phyloP scores from a whole-genome alignment of 2,113 vertebrate genomes.

The Garra rufa region DNA sequence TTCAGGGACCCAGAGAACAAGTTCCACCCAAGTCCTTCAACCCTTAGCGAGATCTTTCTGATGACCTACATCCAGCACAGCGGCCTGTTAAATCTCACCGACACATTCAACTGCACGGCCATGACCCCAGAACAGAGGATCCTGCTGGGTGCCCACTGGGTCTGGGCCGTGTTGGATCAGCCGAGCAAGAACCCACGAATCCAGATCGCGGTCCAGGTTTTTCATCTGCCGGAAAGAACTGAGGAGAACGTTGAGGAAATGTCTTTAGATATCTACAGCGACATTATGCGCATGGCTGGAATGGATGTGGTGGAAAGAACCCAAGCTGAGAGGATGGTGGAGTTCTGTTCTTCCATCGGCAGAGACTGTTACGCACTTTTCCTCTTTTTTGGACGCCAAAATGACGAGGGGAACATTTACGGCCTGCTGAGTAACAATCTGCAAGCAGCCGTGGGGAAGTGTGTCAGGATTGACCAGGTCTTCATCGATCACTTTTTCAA shows the following conservation, averaged over 20 bases:
- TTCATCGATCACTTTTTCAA: slow-evolving; percentile 77
- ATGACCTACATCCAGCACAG: slow-evolving; percentile 77
- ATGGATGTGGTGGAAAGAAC: slow-evolving; percentile 63
- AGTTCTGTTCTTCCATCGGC: slow-evolving; percentile 75
- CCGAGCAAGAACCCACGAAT: slow-evolving; percentile 70
- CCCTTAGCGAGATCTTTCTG: slow-evolving; percentile 74
- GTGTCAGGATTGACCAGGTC: slow-evolving; percentile 64
- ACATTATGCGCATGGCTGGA: slow-evolving; percentile 67
- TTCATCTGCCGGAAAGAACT: slow-evolving; percentile 62
- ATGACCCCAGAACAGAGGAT: slow-evolving; percentile 75
- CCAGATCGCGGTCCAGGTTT: slow-evolving; percentile 74
- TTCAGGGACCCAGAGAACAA: slow-evolving; percentile 75
- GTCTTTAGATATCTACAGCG: slow-evolving; percentile 35
- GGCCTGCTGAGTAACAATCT: slow-evolving; percentile 80
- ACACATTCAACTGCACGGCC: slow-evolving; percentile 73
- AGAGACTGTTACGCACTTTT: slow-evolving; percentile 79
- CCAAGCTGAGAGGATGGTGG: slow-evolving; percentile 68
- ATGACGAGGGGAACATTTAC: slow-evolving; percentile 69
- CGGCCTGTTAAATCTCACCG: slow-evolving; percentile 62
- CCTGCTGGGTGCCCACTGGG: slow-evolving; percentile 78
- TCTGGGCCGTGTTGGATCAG: slow-evolving; percentile 74
- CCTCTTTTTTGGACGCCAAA: slow-evolving; percentile 72
- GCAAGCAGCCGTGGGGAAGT: slow-evolving; percentile 66
- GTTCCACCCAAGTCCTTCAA: slow-evolving; percentile 62
- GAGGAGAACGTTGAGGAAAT: not conserved